A percentile compares a stretch with the other conserved stretches of the same genome.
Evolutionary conservation across 2,797 vertebrate genomes (phyloP).

Genomic region (Anguilla megastoma): DNA sequence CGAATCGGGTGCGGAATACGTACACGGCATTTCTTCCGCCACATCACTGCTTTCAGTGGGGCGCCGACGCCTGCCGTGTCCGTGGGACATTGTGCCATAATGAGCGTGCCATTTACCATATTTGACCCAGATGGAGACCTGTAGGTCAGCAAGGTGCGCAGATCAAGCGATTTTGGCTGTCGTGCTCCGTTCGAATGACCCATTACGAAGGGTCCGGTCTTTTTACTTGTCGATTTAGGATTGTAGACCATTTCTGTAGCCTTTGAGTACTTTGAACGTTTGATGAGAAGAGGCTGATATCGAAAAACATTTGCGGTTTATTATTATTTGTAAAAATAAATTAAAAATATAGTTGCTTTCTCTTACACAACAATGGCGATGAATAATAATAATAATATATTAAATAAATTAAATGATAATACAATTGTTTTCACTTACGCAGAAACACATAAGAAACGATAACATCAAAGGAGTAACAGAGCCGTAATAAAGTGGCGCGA

Average conservation of each 20-base stretch:
- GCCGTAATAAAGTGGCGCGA: neutral
- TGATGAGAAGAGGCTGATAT: neutral
- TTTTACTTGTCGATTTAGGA: neutral
- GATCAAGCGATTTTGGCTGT: slow-evolving; percentile 17
- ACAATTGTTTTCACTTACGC: neutral
- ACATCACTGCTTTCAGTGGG: slow-evolving; percentile 15
- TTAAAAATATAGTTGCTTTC: neutral
- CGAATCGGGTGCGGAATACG: neutral
- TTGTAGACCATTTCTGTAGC: neutral
- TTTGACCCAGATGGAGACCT: slow-evolving; percentile 30
- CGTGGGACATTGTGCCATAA: slow-evolving; percentile 24
- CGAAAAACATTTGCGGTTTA: neutral
- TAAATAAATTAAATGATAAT: neutral
- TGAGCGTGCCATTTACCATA: slow-evolving; percentile 20
- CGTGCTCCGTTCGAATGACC: slow-evolving; percentile 11
- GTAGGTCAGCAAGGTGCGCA: slow-evolving; percentile 19
- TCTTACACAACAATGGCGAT: neutral
- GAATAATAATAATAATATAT: neutral
- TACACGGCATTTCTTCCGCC: neutral
- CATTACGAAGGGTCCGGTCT: neutral
- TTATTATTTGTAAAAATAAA: neutral
- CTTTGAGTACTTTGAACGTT: neutral
- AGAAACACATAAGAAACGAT: neutral
- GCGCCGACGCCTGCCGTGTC: slow-evolving; percentile 47
- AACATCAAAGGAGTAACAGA: neutral